Evolutionary conservation across 35 echinoderm and acorn worm species (phyloP).

Genomic region (Nesometra sesokonis): DNA sequence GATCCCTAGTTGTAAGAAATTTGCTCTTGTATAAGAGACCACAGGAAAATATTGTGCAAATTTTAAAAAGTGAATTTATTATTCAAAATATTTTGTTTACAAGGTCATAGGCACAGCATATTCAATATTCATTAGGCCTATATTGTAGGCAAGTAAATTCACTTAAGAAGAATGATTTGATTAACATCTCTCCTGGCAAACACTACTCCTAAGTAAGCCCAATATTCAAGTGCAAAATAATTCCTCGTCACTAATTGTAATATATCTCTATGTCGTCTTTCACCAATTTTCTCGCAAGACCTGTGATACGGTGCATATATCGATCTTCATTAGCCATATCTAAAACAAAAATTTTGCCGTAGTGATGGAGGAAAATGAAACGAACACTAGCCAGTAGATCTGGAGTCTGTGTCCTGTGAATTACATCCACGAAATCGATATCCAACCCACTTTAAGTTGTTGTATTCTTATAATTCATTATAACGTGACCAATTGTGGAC

Average conservation of each 20-base stretch:
- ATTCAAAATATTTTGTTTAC: no score
- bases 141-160: no score
- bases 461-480: neutral
- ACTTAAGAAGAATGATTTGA: neutral
- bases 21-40: no score
- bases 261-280: neutral
- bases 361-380: neutral
- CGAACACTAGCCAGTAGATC: neutral
- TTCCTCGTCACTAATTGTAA: neutral
- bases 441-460: neutral
- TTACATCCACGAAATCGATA: neutral
- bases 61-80: no score
- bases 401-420: neutral
- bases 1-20: no score
- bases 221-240: neutral
- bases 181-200: neutral
- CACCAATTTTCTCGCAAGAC: neutral
- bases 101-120: no score
- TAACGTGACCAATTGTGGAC: neutral
- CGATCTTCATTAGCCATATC: neutral
- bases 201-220: neutral
- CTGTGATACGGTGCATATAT: neutral
- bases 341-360: neutral
- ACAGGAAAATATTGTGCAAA: no score
- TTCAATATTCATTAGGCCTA: no score